Conservation (phyloP, 2,113 vertebrate genomes). For the Stictonetta naevosa region DNA sequence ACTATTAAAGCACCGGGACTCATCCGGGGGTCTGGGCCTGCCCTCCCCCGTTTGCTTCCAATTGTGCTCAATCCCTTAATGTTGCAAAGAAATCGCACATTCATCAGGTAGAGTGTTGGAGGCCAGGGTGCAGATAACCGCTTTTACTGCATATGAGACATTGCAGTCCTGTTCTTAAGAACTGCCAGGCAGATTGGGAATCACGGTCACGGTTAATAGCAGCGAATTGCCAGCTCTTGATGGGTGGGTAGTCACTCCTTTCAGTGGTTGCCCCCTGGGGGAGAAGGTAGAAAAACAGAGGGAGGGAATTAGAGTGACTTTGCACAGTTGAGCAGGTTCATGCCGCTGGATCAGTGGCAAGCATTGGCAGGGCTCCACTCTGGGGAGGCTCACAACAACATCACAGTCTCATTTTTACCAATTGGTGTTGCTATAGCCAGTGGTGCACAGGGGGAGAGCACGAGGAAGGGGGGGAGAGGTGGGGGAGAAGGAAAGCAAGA, state of each 20-base stretch:
- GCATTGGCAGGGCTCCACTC: conserved; percentile 85
- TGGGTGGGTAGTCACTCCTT: conserved; percentile 88
- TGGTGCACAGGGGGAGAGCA: conserved; percentile 75
- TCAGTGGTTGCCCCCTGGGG: conserved; percentile 86
- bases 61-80: conserved; percentile 74
- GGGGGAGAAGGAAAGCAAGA: conserved; percentile 59
- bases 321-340: conserved; percentile 85
- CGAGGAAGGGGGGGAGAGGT: conserved; percentile 20
- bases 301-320: conserved; percentile 88
- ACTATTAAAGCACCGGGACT: conserved; percentile 77
- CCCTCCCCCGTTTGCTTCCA: conserved; percentile 64
- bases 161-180: conserved; percentile 82
- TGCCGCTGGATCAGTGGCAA: conserved; percentile 85
- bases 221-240: conserved; percentile 86
- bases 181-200: conserved; percentile 84
- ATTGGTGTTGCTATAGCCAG: conserved; percentile 82
- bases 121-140: conserved; percentile 80
- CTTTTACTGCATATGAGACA: conserved; percentile 83
- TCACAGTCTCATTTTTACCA: conserved; percentile 84
- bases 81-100: conserved; percentile 64
- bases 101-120: conserved; percentile 76
- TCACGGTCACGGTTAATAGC: conserved; percentile 86
- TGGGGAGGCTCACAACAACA: conserved; percentile 82
- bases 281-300: conserved; percentile 88
- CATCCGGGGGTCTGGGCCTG: conserved; percentile 72